Evolutionary conservation across 2,888 invertebrate genomes (phyloP).

Genomic region (Meloe dianella): DNA sequence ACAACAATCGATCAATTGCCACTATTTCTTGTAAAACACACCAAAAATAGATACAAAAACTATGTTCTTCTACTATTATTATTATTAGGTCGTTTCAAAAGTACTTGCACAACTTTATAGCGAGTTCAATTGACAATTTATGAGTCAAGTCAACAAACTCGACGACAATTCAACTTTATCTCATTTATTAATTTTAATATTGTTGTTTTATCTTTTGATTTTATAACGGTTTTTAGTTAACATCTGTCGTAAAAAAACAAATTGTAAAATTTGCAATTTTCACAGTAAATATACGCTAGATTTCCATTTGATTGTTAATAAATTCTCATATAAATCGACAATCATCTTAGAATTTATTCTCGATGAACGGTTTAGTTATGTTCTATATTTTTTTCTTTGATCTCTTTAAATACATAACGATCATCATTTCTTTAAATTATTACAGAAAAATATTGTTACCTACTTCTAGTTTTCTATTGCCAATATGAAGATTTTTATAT

Average conservation of each 20-base stretch:
- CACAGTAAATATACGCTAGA: background rate
- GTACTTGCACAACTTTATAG: slow-evolving; percentile 5
- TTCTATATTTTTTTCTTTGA: background rate
- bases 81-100: slow-evolving; percentile 7
- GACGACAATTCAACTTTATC: background rate
- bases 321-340: background rate
- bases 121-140: slow-evolving; percentile 6
- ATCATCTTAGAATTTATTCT: background rate
- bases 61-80: background rate
- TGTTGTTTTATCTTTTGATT: background rate
- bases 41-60: background rate
- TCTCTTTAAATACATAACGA: background rate
- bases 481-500: background rate
- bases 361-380: background rate
- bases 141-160: slow-evolving; percentile 4
- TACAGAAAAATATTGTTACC: background rate
- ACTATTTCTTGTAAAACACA: too few relatives aligned
- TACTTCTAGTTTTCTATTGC: background rate
- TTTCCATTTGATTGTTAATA: background rate
- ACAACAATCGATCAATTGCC: background rate
- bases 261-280: background rate
- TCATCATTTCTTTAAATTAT: background rate
- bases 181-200: slow-evolving; percentile 8
- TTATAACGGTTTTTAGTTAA: background rate
- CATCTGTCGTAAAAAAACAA: background rate